Evolutionary conservation across 2,888 invertebrate genomes (phyloP).

Genomic region (Ferdinandea cuprea): DNA sequence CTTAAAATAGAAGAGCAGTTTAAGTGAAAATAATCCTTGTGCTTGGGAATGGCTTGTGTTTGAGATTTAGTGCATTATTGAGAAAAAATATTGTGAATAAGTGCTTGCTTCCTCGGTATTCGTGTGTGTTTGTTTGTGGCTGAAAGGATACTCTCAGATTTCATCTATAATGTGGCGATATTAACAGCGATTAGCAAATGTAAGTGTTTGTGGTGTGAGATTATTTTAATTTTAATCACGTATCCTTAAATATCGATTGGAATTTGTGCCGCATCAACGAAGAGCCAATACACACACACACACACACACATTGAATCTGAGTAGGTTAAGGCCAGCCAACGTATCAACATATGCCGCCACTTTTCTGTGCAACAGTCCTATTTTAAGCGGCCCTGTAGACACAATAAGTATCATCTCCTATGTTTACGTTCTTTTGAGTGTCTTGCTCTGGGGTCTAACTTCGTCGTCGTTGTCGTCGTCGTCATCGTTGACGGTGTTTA

Average conservation of each 20-base stretch:
- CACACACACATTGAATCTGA: not conserved
- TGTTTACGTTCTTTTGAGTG: slow-evolving; percentile 26
- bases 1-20: slow-evolving; percentile 57
- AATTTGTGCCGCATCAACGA: slow-evolving; percentile 30
- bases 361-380: slow-evolving; percentile 32
- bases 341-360: not conserved
- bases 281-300: not conserved
- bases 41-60: slow-evolving; percentile 13
- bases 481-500: no score
- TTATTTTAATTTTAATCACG: slow-evolving; percentile 22
- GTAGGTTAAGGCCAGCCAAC: slow-evolving; percentile 41
- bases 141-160: slow-evolving; percentile 39
- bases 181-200: slow-evolving; percentile 36
- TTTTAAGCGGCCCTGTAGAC: slow-evolving; percentile 22
- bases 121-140: slow-evolving; percentile 10
- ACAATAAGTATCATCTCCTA: slow-evolving; percentile 7
- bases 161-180: slow-evolving; percentile 36
- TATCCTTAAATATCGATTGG: slow-evolving; percentile 52
- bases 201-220: slow-evolving; percentile 43
- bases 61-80: not conserved
- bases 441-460: slow-evolving; percentile 4
- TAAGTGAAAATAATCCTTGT: slow-evolving; percentile 30
- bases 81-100: slow-evolving; percentile 40
- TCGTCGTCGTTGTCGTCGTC: not conserved
- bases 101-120: not conserved